phyloP scores from a whole-genome alignment of 1,140 invertebrate genomes.

The Paraescarpia echinospica region DNA sequence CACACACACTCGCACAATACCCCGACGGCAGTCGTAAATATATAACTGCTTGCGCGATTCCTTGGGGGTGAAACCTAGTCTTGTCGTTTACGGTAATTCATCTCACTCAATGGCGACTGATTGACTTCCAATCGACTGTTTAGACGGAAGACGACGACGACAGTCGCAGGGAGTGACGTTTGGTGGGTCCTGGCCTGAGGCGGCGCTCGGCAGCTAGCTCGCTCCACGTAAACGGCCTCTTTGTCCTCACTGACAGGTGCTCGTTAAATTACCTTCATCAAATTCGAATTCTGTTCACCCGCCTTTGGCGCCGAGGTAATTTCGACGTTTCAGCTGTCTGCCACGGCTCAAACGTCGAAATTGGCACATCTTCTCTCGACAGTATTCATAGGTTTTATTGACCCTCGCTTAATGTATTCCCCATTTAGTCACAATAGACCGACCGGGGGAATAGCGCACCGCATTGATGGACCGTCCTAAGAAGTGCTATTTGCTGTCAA shows the following conservation, averaged over 20 bases:
- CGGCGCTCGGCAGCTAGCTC: neutral
- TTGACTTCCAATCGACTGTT: neutral
- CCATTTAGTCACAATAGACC: neutral
- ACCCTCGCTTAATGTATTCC: neutral
- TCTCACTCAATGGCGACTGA: neutral
- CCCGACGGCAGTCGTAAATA: neutral
- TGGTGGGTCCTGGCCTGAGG: neutral
- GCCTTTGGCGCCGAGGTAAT: neutral
- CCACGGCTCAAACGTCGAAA: neutral
- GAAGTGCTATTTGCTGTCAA: neutral
- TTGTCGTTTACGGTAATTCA: neutral
- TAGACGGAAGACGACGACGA: neutral
- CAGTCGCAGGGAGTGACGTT: neutral
- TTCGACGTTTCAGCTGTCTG: neutral
- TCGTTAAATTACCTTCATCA: constrained; percentile 6
- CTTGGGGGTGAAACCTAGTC: neutral
- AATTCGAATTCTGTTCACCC: neutral
- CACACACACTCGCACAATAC: neutral
- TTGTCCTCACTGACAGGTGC: neutral
- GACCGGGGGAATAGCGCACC: neutral
- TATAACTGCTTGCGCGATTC: neutral
- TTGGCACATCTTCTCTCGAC: neutral
- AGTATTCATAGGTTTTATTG: neutral
- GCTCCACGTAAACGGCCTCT: neutral
- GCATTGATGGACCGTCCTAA: neutral